A percentile compares a stretch with the other conserved stretches of the same genome.
Evolutionary conservation across 2,888 invertebrate genomes (phyloP).

Genomic region (Heliconius sara): DNA sequence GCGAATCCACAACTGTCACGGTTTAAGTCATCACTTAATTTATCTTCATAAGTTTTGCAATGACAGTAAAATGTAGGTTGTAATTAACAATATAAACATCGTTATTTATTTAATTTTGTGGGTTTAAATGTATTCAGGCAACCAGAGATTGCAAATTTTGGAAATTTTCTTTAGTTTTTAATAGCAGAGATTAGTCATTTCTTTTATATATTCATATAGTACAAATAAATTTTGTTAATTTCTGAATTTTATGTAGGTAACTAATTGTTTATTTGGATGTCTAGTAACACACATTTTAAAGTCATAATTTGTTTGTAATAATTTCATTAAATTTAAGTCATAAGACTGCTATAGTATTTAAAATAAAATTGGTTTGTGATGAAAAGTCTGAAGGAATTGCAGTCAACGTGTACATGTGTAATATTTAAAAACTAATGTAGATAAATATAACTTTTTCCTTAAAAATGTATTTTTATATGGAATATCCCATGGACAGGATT

Average conservation of each 20-base stretch:
- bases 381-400: conserved; percentile 25
- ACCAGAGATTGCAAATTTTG: too few relatives aligned
- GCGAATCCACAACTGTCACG: not conserved
- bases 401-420: conserved; percentile 19
- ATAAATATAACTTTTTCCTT: conserved; percentile 17
- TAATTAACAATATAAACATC: too few relatives aligned
- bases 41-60: too few relatives aligned
- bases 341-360: conserved; percentile 36
- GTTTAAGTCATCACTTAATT: too few relatives aligned
- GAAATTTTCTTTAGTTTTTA: too few relatives aligned
- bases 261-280: not conserved
- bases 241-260: not conserved
- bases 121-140: too few relatives aligned
- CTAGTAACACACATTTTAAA: conserved; percentile 1
- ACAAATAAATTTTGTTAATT: not conserved
- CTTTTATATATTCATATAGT: too few relatives aligned
- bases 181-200: too few relatives aligned
- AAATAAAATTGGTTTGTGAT: conserved; percentile 17
- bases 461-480: conserved; percentile 3
- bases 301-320: not conserved
- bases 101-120: too few relatives aligned
- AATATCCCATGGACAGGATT: not conserved
- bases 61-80: too few relatives aligned
- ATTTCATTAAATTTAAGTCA: conserved; percentile 21
- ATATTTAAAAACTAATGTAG: conserved; percentile 6